These are phyloP conservation scores for Drosophila algonquin DNA, from an alignment of 2,888 invertebrate genomes.

Conservation along the genomic window DNA sequence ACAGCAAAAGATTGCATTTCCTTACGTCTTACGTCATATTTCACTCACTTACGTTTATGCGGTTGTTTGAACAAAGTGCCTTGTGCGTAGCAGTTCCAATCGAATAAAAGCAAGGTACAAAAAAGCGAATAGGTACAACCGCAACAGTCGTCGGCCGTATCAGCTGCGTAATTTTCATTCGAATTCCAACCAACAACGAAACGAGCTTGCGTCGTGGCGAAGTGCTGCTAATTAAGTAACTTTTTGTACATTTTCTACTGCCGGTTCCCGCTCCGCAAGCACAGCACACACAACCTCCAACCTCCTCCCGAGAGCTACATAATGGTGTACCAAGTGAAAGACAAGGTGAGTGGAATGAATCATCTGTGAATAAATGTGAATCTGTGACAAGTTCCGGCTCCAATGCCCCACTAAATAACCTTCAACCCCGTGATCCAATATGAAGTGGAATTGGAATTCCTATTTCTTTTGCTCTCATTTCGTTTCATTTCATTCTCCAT, in stretches of 20 bases:
- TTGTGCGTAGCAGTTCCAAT: no score
- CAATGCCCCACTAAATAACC: not conserved
- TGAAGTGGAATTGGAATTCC: conserved; percentile 4
- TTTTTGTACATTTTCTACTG: conserved; percentile 44
- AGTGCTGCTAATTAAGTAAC: conserved; percentile 48
- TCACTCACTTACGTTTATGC: no score
- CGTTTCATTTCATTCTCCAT: conserved; percentile 1
- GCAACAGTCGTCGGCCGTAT: no score
- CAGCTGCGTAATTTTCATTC: no score
- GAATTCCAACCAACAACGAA: conserved; percentile 44
- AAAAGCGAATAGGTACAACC: no score
- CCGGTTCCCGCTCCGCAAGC: conserved; percentile 45
- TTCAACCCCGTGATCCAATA: conserved; percentile 6
- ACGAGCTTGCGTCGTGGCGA: conserved; percentile 45
- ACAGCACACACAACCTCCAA: conserved; percentile 46
- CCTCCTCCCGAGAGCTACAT: conserved; percentile 15
- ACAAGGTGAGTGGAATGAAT: conserved; percentile 70
- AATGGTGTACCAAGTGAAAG: conserved; percentile 82
- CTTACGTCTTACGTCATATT: no score
- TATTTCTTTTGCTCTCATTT: conserved; percentile 1
- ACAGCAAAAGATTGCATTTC: no score
- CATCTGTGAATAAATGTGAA: not conserved
- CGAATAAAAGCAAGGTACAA: no score
- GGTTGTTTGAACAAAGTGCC: no score
- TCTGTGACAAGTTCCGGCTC: conserved; percentile 1